phyloP scores from a whole-genome alignment of 2,888 invertebrate species.

The Caenorhabditis sp. region DNA sequence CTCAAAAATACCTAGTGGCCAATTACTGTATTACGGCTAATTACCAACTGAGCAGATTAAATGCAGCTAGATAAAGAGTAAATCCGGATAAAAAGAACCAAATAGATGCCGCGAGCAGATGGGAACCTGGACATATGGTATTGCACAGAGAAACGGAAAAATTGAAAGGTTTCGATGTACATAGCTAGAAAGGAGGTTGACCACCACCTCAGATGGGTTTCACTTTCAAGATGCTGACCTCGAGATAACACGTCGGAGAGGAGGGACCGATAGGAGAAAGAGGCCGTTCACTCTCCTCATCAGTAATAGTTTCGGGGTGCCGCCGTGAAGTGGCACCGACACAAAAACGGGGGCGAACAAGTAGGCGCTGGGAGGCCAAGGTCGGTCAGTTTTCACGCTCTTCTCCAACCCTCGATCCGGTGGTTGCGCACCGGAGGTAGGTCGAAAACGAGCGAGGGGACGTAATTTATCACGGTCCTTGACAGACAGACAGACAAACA shows the following conservation, averaged over 20 bases:
- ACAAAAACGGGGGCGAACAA: conserved; percentile 46
- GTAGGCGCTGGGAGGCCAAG: conserved; percentile 58
- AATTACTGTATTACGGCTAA: conserved; percentile 33
- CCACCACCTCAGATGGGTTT: conserved; percentile 26
- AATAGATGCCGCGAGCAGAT: not conserved
- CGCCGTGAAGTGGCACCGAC: conserved; percentile 58
- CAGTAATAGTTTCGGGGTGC: conserved; percentile 59
- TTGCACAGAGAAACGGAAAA: not conserved
- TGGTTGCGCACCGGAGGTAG: conserved; percentile 3
- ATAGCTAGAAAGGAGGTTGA: not conserved
- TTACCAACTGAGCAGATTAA: conserved; percentile 7
- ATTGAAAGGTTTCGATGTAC: conserved; percentile 5
- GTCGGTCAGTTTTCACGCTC: conserved; percentile 51
- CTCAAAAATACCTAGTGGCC: conserved; percentile 11
- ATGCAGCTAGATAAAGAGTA: not conserved
- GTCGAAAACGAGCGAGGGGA: conserved; percentile 1
- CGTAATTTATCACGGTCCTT: conserved; percentile 33
- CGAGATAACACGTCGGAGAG: conserved; percentile 41
- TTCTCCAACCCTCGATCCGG: conserved; percentile 29
- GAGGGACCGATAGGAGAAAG: conserved; percentile 7
- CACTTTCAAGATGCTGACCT: conserved; percentile 56
- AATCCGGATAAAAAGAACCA: not conserved
- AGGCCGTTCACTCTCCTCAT: conserved; percentile 48
- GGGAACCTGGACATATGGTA: not conserved
- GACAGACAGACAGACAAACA: conserved; percentile 20